Conservation (phyloP, 2,113 vertebrate genomes). For the Serilophus lunatus region DNA sequence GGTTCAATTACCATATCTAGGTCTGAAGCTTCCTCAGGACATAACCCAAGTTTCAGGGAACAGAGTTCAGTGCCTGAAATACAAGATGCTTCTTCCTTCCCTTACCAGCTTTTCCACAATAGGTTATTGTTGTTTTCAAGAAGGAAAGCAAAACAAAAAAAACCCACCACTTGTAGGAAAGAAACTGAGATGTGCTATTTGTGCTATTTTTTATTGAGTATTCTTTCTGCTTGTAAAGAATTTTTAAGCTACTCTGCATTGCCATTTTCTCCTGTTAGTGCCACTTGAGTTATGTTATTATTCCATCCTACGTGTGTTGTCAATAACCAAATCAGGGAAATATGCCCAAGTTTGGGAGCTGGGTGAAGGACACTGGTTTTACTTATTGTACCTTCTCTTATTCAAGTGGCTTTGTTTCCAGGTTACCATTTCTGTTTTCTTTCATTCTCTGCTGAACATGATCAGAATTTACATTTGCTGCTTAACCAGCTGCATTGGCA, state of each 20-base stretch:
- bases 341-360: neutral
- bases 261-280: neutral
- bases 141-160: neutral
- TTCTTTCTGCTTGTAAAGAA: neutral
- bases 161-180: neutral
- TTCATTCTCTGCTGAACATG: neutral
- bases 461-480: conserved; percentile 8
- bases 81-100: neutral
- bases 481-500: neutral
- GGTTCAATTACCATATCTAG: accelerated
- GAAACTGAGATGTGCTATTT: neutral
- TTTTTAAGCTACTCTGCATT: neutral
- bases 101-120: neutral
- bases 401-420: neutral
- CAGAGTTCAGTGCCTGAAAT: neutral
- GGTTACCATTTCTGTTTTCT: neutral
- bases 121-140: neutral
- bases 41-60: neutral
- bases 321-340: neutral
- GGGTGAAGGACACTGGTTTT: neutral
- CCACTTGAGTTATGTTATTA: neutral
- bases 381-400: neutral
- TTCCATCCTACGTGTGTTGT: neutral
- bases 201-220: neutral
- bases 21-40: neutral